Evolutionary conservation across 2,797 vertebrate species (phyloP).

Genomic region (Podarcis lilfordi): DNA sequence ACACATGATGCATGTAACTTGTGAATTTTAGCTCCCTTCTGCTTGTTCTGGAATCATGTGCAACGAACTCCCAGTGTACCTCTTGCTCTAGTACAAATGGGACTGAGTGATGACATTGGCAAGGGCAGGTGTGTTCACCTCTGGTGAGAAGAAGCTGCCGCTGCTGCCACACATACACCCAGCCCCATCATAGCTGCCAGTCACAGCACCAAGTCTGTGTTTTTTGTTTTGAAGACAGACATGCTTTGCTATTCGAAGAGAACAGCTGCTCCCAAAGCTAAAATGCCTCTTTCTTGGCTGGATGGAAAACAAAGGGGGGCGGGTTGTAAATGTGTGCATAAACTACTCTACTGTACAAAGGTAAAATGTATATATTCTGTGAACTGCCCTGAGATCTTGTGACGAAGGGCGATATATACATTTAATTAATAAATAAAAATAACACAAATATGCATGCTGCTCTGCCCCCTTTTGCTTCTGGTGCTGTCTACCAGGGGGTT

Average conservation of each 20-base stretch:
- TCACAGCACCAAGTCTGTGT: neutral
- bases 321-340: too few relatives aligned
- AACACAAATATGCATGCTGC: too few relatives aligned
- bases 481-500: too few relatives aligned
- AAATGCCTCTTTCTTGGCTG: too few relatives aligned
- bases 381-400: too few relatives aligned
- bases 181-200: neutral
- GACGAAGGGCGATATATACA: too few relatives aligned
- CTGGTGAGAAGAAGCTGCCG: neutral
- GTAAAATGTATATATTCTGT: too few relatives aligned
- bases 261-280: neutral
- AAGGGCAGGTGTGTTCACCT: neutral
- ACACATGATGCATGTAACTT: neutral
- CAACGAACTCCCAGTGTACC: neutral
- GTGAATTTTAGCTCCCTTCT: neutral
- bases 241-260: neutral
- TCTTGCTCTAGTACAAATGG: neutral
- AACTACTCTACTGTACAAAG: too few relatives aligned
- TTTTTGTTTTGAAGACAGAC: neutral
- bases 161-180: neutral
- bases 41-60: neutral
- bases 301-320: too few relatives aligned
- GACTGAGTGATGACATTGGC: neutral
- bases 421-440: too few relatives aligned
- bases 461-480: too few relatives aligned